phyloP scores from a whole-genome alignment of 2,888 invertebrate genomes.

The Pammene aurita region DNA sequence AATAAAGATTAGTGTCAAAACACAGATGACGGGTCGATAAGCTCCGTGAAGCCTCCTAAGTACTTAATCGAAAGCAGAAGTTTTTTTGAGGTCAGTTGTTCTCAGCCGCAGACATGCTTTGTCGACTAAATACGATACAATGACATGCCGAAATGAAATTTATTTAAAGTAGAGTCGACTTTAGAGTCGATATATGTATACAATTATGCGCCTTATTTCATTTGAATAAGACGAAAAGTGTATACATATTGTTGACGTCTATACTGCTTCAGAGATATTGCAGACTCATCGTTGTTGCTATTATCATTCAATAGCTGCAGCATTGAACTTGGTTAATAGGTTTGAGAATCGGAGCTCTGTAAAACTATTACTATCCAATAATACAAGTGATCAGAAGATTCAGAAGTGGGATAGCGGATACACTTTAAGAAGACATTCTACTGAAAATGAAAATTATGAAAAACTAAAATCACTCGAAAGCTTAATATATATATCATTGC shows the following conservation, averaged over 20 bases:
- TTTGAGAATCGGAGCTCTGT: slow-evolving; percentile 5
- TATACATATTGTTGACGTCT: not conserved
- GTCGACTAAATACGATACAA: slow-evolving; percentile 52
- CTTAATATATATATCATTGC: not conserved
- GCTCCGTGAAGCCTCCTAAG: slow-evolving; percentile 38
- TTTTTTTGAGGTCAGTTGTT: slow-evolving; percentile 57
- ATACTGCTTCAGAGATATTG: slow-evolving; percentile 40
- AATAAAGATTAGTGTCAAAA: slow-evolving; percentile 35
- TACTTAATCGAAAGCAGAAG: slow-evolving; percentile 43
- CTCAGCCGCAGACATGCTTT: slow-evolving; percentile 48
- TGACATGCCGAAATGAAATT: slow-evolving; percentile 59
- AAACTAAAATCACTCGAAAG: not conserved
- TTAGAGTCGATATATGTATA: not conserved
- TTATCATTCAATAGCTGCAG: slow-evolving; percentile 50
- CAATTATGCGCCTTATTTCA: not conserved
- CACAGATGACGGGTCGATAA: slow-evolving; percentile 42
- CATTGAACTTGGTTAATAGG: slow-evolving; percentile 62
- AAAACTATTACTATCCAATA: not conserved
- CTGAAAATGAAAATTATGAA: not conserved
- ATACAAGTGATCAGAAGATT: not conserved
- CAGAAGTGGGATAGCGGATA: not conserved
- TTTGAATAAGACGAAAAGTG: not conserved
- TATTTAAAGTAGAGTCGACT: slow-evolving; percentile 47
- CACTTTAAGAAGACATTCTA: not conserved
- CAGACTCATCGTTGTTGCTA: slow-evolving; percentile 62